Evolutionary conservation across 2,797 vertebrate species (phyloP), one percentile per base, ranked within the genome.

Genomic region (Propithecus perrieri): DNA sequence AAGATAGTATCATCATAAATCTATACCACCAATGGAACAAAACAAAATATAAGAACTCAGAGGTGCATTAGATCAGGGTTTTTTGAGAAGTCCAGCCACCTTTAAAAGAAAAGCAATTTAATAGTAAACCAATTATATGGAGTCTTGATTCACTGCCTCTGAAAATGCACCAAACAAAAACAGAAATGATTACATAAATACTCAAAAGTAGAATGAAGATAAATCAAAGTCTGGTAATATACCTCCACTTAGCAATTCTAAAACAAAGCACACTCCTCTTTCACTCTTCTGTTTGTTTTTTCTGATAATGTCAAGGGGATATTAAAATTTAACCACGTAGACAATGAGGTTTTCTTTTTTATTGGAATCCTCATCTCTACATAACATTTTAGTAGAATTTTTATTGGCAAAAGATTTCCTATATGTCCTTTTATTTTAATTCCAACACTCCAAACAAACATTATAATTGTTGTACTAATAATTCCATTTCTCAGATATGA

Each of bases 281-380:
- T 83, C 30, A 59, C 26, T 96, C 46, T 86, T 95, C 10, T 83
- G n/a, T 84, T 92, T 86, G 69, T 26, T 74, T 91, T 95, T 84
- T 53, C 81, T 87, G 81, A 78, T 69, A 85, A 91, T 61, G 35
- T 75, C 30, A 74, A 48, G 7, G 7, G 13, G 17, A 80, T 33
- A 91, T 30, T 92, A 85, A 96, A 97, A 90, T 43, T 80, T 91
- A 97, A 85, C 20, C n/a, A 88, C 43, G 79, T 35, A 91, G 80
- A 95, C 10, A 89, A 76, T 74, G 7, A 72, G 65, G 55, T 80
- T n/a, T 63, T 41, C 41, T 86, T 93, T 80, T 92, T 30, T 43
- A 88, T 22, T 93, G 63, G 30, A 91, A 96, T 84, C 50, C 24
- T 96, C 75, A 84, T 61, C 91, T 89, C 93, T 79, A 83, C 50